A percentile compares a stretch with the other conserved stretches of the same genome.
Evolutionary conservation across 2,113 vertebrate species (phyloP).

Genomic region (Ailurus styani): DNA sequence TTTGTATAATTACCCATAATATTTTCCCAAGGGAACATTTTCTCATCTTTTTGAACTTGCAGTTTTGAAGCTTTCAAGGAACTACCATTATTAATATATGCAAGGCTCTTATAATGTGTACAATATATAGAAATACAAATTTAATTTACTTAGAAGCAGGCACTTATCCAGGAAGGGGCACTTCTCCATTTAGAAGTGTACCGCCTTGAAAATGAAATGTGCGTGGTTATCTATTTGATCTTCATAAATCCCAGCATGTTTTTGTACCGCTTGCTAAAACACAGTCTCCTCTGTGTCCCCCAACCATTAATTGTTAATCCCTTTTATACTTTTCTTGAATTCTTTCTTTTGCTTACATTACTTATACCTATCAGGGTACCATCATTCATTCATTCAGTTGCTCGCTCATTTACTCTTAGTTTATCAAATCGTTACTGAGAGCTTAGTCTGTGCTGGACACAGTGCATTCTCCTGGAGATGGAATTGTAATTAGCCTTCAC

Average conservation of each 20-base stretch:
- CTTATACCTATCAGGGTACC: background rate
- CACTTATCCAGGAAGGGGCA: background rate
- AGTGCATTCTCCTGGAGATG: background rate
- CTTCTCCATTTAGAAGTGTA: background rate
- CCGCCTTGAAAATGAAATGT: background rate
- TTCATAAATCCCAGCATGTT: background rate
- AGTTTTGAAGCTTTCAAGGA: background rate
- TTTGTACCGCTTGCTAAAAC: background rate
- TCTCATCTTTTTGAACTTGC: background rate
- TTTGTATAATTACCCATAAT: background rate
- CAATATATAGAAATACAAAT: background rate
- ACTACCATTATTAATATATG: background rate
- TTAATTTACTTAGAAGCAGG: background rate
- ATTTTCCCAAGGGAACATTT: background rate
- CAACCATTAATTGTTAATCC: background rate
- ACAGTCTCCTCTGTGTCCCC: background rate
- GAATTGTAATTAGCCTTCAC: background rate
- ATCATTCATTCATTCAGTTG: background rate
- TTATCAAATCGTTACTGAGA: constrained; percentile 5
- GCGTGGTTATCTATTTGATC: background rate
- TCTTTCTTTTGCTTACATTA: background rate
- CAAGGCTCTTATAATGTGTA: background rate
- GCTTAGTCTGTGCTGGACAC: background rate
- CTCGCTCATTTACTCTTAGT: background rate
- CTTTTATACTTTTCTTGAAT: background rate